These are phyloP conservation scores for Numenius phaeopus DNA, from an alignment of 2,797 vertebrate genomes.

Conservation along the genomic window DNA sequence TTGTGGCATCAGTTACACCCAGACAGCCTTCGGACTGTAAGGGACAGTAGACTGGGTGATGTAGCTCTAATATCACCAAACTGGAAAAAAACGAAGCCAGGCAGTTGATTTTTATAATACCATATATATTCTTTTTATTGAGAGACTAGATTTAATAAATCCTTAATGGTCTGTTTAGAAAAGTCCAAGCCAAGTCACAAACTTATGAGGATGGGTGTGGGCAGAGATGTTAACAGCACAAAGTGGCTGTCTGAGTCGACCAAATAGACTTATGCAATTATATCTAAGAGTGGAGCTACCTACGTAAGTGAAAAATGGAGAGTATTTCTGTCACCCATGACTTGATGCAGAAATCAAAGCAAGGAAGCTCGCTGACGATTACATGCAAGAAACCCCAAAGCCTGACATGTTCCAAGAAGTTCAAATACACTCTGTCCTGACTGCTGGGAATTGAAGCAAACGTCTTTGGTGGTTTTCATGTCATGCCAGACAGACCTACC, in stretches of 20 bases:
- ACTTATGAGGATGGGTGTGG: constrained; percentile 22
- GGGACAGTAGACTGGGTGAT: not conserved
- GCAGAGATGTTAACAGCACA: constrained; percentile 38
- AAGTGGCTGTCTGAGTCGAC: constrained; percentile 7
- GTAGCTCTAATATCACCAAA: constrained; percentile 52
- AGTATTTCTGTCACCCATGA: constrained; percentile 56
- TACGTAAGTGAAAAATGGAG: constrained; percentile 49
- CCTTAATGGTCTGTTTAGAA: constrained; percentile 55
- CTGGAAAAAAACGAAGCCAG: constrained; percentile 53
- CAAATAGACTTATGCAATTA: constrained; percentile 49
- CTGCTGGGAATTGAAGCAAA: constrained; percentile 53
- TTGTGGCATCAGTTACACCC: constrained; percentile 24
- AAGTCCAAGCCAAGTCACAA: constrained; percentile 42
- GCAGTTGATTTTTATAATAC: constrained; percentile 53
- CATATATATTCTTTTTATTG: constrained; percentile 12
- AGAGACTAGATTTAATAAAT: constrained; percentile 42
- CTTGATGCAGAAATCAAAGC: constrained; percentile 76
- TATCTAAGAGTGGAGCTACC: constrained; percentile 68
- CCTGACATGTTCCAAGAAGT: constrained; percentile 23
- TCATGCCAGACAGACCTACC: not conserved
- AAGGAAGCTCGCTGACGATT: constrained; percentile 35
- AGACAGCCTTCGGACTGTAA: not conserved
- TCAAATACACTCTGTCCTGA: constrained; percentile 6
- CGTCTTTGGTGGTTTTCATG: constrained; percentile 17
- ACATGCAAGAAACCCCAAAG: constrained; percentile 55